Evolutionary conservation across 2,888 invertebrate genomes (phyloP).

Genomic region (Lithosia quadra): DNA sequence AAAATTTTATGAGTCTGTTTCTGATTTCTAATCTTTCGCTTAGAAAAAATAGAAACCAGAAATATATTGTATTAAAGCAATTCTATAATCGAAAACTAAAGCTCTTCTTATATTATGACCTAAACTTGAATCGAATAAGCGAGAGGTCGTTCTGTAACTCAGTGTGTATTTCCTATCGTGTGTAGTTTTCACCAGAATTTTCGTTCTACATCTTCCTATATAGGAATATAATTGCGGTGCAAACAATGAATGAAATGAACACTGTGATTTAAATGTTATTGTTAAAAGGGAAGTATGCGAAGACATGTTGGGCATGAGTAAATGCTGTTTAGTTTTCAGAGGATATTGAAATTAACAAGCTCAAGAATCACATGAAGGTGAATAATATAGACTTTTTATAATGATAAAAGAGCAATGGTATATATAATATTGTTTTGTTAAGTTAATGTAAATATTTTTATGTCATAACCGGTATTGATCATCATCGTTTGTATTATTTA

Average conservation of each 20-base stretch:
- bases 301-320: constrained; percentile 51
- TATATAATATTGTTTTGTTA: constrained; percentile 63
- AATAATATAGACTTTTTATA: constrained; percentile 66
- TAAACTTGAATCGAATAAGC: constrained; percentile 10
- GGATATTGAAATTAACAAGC: constrained; percentile 58
- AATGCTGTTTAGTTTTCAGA: constrained; percentile 52
- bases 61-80: constrained; percentile 19
- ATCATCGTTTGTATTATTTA: constrained; percentile 84
- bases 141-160: constrained; percentile 16
- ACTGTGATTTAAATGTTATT: constrained; percentile 79
- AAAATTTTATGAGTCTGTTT: constrained; percentile 32
- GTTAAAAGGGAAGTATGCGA: constrained; percentile 56
- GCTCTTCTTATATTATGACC: constrained; percentile 19
- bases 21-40: constrained; percentile 43
- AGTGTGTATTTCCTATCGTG: constrained; percentile 11
- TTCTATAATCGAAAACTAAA: constrained; percentile 15
- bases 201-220: constrained; percentile 50
- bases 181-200: constrained; percentile 18
- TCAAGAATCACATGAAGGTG: constrained; percentile 62
- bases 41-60: constrained; percentile 24
- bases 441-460: constrained; percentile 75
- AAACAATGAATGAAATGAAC: constrained; percentile 60
- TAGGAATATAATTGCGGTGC: constrained; percentile 58
- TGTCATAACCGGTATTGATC: constrained; percentile 73
- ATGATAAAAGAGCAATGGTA: constrained; percentile 71